Percentiles rank a stretch among this genome's conserved stretches.
Evolutionary conservation across 2,797 vertebrate species (phyloP).

Genomic region (Trachurus trachurus): DNA sequence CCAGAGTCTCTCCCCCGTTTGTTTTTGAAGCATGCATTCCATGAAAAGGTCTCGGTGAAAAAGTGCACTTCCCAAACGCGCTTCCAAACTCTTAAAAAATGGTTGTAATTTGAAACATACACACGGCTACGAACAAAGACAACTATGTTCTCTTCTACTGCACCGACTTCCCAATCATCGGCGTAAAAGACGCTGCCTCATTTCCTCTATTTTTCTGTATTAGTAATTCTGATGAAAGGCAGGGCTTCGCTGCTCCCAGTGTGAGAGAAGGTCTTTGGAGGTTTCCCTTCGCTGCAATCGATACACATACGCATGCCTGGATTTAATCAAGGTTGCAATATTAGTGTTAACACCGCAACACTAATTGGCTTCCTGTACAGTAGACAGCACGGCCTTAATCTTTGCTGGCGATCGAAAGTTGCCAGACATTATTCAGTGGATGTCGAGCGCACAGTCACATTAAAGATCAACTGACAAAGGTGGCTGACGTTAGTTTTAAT

Average conservation of each 20-base stretch:
- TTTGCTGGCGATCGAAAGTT: constrained; percentile 50
- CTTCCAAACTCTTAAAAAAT: constrained; percentile 17
- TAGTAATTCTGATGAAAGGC: constrained; percentile 68
- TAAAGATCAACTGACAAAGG: constrained; percentile 32
- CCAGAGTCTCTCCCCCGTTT: not conserved
- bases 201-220: constrained; percentile 71
- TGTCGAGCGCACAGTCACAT: constrained; percentile 13
- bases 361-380: constrained; percentile 67
- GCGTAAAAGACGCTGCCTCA: constrained; percentile 60
- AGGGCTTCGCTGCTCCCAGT: constrained; percentile 57
- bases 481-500: constrained; percentile 8
- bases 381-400: constrained; percentile 51
- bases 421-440: constrained; percentile 42
- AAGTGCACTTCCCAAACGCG: constrained; percentile 6
- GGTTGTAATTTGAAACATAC: constrained; percentile 74
- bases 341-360: constrained; percentile 58
- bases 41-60: constrained; percentile 39
- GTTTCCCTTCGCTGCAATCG: constrained; percentile 66
- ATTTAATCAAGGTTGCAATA: constrained; percentile 72
- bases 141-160: constrained; percentile 65
- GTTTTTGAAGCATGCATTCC: constrained; percentile 26
- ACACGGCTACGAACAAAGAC: constrained; percentile 75
- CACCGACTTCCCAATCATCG: constrained; percentile 59
- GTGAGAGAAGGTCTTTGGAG: constrained; percentile 68
- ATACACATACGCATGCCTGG: constrained; percentile 58